Evolutionary conservation across 1,140 invertebrate genomes (phyloP), one percentile per base, ranked within the genome.

Genomic region (Drosophila pruinosa): DNA sequence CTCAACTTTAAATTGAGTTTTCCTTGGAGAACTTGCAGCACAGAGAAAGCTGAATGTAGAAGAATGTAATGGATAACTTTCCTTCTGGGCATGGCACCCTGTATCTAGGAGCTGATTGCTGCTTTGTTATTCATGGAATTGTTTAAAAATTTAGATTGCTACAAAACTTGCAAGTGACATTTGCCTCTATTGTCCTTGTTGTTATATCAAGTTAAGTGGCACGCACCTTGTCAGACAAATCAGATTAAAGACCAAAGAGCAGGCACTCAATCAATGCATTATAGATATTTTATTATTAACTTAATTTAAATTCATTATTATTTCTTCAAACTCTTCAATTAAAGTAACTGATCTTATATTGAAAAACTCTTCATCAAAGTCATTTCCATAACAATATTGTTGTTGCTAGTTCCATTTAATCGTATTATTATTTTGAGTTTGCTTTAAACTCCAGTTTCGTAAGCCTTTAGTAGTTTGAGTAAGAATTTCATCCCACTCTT

Each of bases 81-180:
- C 31, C 47, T 31, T 43, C 19, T 41, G 50, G 58, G 56, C 41
- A 38, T 57, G 61, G 45, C 50, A 24, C 26, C 39, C 24, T 31
- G 45, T 36, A 36, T 48, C 38, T 36, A 54, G 65, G 75, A 67
- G 80, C 65, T 83, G 75, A 83, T 85, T 85, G 68, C 75, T 76
- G 53, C 41, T 83, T 83, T 79, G 68, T 70, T 85, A 83, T 83
- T 83, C 80, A 85, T 85, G 75, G 80, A 85, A 85, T 79, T 76
- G 72, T 61, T 83, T 83, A 73, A 76, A 79, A 79, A 83, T 85
- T 79, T 85, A 85, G 64, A 85, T 79, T 76, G 72, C 59, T 63
- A 43, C 26, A 21, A 41, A 70, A 76, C 63, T 85, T 85, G 50
- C 56, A 79, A 76, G 50, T 47, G 56, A 5, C 39, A 63, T 64